Conservation (phyloP, 2,113 vertebrate species). For the Anarhynchus alexandrinus region DNA sequence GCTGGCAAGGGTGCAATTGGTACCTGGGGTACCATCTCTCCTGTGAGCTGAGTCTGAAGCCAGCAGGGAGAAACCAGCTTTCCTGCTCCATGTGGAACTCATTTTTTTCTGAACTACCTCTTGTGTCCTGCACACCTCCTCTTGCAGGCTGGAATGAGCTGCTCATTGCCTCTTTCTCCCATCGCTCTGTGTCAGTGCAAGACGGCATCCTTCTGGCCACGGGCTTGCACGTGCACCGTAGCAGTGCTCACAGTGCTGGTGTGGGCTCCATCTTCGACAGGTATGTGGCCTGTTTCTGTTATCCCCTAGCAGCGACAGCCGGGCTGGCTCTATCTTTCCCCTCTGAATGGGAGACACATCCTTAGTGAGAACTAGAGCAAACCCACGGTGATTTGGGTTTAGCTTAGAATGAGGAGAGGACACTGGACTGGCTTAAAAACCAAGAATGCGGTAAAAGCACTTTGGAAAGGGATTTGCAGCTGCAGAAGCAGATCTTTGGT, state of each 20-base stretch:
- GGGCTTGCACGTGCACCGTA: slow-evolving; percentile 90
- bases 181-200: slow-evolving; percentile 92
- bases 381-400: background rate
- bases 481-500: background rate
- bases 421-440: background rate
- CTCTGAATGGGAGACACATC: background rate
- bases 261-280: slow-evolving; percentile 97
- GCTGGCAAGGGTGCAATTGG: background rate
- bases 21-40: background rate
- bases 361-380: background rate
- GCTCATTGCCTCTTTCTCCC: slow-evolving; percentile 95
- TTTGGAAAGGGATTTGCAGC: background rate
- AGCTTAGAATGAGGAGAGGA: background rate
- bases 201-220: slow-evolving; percentile 94
- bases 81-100: background rate
- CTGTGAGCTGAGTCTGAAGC: background rate
- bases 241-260: slow-evolving; percentile 92
- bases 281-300: slow-evolving; percentile 47
- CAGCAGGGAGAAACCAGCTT: background rate
- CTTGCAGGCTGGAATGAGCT: slow-evolving; percentile 92
- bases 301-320: background rate
- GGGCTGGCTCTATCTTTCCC: background rate
- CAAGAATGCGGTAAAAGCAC: background rate
- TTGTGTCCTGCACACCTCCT: background rate
- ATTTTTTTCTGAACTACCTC: background rate